Evolutionary conservation across 1,140 invertebrate species (phyloP), one percentile per base, ranked within the genome.

Genomic region (Brachionus asplanchnoidis): DNA sequence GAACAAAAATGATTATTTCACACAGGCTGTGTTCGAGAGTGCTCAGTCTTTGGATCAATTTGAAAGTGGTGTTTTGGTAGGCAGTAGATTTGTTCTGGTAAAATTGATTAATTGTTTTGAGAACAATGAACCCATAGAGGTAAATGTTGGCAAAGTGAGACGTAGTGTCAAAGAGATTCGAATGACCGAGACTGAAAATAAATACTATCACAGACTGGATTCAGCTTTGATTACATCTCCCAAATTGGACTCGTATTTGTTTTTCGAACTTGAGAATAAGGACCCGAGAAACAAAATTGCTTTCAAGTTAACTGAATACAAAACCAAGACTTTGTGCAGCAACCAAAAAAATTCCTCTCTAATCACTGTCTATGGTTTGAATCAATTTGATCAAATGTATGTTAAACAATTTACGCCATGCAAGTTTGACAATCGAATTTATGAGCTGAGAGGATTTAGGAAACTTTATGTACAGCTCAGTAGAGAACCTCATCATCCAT

Each of bases 111-210:
- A 82, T 26, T 82, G 79, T 46, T 82, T 82, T 32, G 79, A 82
- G 32, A 82, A 82, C 53, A 82, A 65, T 46, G 79, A 82, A 20
- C 79, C 79, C 1, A 82, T 82, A 26, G 79, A 82, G 53, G 53
- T 82, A 26, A 40, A 23, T 14, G 60, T 82, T 44, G 79, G 32
- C 32, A 17, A 32, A 23, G 11, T 50, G 5, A 28, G 44, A 8
- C 40, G 40, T 4, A 77, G 44, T 77, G 40, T 50, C 42, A 77
- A 77, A 26, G 23, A 50, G 9, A 36, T 50, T 12, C 32, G 32
- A 46, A 26, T 77, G 44, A 17, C 42, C 23, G 73, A 77, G 28
- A 23, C 7, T 12, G 73, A 77, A n/a, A 77, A 50, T 12, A 77
- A 77, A 77, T 77, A 77, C 23, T 77, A 50, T 50, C 44, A 77